These are phyloP conservation scores for Sinella curviseta DNA, from an alignment of 1,140 invertebrate genomes.

Conservation along the genomic window DNA sequence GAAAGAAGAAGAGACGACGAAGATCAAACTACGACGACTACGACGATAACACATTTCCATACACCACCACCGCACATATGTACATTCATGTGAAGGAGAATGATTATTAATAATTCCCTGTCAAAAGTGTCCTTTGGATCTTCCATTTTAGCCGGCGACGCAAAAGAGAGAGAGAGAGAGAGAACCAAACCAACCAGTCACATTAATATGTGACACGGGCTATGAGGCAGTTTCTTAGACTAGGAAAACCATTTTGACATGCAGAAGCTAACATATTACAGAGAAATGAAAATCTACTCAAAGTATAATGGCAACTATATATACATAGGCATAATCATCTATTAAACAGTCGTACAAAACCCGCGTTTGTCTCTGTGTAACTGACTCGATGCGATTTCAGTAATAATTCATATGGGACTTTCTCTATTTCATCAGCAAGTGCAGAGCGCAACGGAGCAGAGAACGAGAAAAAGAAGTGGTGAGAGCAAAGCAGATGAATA, in stretches of 20 bases:
- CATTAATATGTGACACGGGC: background rate
- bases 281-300: too few species aligned
- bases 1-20: background rate
- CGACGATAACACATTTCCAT: too few species aligned
- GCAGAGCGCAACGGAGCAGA: background rate
- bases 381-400: background rate
- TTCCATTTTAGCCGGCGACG: background rate
- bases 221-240: background rate
- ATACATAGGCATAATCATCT: background rate
- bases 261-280: too few species aligned
- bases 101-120: conserved; percentile 20
- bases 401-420: background rate
- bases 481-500: background rate
- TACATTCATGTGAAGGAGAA: background rate
- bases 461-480: background rate
- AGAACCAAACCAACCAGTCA: too few species aligned
- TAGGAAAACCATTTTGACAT: background rate
- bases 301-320: too few species aligned
- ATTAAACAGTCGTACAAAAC: background rate
- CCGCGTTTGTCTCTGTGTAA: background rate
- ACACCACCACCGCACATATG: background rate
- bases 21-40: too few species aligned
- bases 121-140: background rate
- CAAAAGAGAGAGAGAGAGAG: background rate
- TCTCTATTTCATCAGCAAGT: background rate